Evolutionary conservation across 2,888 invertebrate genomes (phyloP), one percentile per base, ranked within the genome.

Genomic region (Drosophila picticornis): DNA sequence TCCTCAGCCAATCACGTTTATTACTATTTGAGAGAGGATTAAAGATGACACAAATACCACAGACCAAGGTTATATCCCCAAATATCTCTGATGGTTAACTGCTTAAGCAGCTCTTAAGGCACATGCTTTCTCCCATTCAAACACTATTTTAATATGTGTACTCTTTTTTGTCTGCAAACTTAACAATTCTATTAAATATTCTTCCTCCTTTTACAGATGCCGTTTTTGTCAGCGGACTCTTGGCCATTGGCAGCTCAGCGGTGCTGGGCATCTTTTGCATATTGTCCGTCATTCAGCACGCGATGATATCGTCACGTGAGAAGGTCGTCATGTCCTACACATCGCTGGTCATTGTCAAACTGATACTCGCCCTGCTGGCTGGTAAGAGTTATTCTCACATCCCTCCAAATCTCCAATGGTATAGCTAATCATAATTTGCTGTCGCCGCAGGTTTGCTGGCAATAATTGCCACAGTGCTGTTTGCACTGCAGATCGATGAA

Each of bases 401-500:
- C 32, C 43, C 19, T 9, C n/a, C 5, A n/a, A 9, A 4, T 46
- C 16, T 25, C 4, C 27, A 16, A 7, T 19, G n/a, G 27, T 48
- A 29, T 51, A 50, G 27, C 4, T 40, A 34, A 58, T 52, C 50
- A 16, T 62, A 43, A 58, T 63, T 25, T 6, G 51, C 43, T 50
- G 11, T 5, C 1, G 3, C 25, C 27, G 19, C 51, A 97, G 97
- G 96, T 55, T 94, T 97, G 86, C 94, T 97, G 93, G 96, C 97
- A 34, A 96, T 97, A 86, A 96, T 96, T 38, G 96, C 97, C 75
- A 97, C 97, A 48, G 95, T 96, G 63, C 94, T 98, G 88, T 98
- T 97, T 92, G 97, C 97, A 43, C 94, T 97, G 63, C 97, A 97
- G 94, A 96, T 97, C 90, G 97, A 97, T 94, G 97, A 97, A 94